Evolutionary conservation across 2,113 vertebrate species (phyloP), one percentile per base, ranked within the genome.

Genomic region (Trogon surrucura): DNA sequence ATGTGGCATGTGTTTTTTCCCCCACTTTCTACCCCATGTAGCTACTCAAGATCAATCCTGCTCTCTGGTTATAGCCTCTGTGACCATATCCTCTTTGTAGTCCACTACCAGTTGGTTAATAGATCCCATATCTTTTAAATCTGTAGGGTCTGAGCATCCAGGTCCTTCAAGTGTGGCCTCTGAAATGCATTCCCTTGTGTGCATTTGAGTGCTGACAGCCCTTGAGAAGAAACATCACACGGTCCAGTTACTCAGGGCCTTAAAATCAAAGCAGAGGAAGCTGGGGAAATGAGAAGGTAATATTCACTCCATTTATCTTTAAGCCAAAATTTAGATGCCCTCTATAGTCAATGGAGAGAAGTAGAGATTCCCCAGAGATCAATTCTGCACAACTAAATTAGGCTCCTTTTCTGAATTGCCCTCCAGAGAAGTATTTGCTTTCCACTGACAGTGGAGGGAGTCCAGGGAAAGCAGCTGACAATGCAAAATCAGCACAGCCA

Each of bases 401-500:
- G 60, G 34, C 22, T 87, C 1, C 57, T 88, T 91, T 87, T 72
- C 65, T 32, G 57, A 91, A 87, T 23, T 85, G 45, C 48, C 32
- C 78, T 80, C 88, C 53, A 69, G 85, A 91, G 65, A 80, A 85
- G 16, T 57, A 75, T 74, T 88, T 85, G 44, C 61, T 94, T 93
- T 91, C 61, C 34, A 61, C 19, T 71, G 53, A 72, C 53, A n/a
- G 53, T 0, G 0, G 44, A 70, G 18, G 17, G 17, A 80, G 51
- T 54, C 30, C 56, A 74, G 25, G 36, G 13, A 81, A 87, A 93
- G 70, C 65, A 89, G 50, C 57, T 85, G 73, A 20, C 41, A 44
- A 7, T 0, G 6, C 54, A 30, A 80, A 80, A 70, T 50, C 7
- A 2, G 30, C 32, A 17, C 25, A 38, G 26, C 18, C 30, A 13